These are phyloP conservation scores for Tineola bisselliella DNA, from an alignment of 2,888 invertebrate genomes.

Conservation along the genomic window DNA sequence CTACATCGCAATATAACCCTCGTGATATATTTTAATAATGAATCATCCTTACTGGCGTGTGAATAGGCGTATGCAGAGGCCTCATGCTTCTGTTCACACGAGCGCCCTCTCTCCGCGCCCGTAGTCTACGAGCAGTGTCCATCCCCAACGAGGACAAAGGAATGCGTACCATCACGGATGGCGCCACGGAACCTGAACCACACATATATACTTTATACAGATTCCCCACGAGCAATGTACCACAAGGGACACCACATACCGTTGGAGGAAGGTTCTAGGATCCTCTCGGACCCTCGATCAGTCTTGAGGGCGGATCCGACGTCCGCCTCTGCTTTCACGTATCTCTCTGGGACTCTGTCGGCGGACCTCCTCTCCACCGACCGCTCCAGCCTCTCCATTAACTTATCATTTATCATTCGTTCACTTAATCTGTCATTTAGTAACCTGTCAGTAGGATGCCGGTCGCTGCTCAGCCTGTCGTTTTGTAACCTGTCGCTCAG, in stretches of 20 bases:
- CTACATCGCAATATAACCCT: no score
- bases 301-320: constrained; percentile 46
- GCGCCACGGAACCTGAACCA: constrained; percentile 16
- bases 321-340: constrained; percentile 51
- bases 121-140: not conserved
- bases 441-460: constrained; percentile 25
- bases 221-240: no score
- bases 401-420: constrained; percentile 21
- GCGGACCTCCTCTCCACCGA: constrained; percentile 20
- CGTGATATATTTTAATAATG: no score
- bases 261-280: constrained; percentile 43
- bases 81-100: not conserved
- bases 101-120: not conserved
- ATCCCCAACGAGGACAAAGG: constrained; percentile 42
- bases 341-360: constrained; percentile 28
- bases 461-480: constrained; percentile 22
- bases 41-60: not conserved
- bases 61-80: not conserved
- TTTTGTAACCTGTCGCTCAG: constrained; percentile 18
- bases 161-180: constrained; percentile 40
- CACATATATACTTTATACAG: no score
- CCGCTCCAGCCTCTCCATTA: constrained; percentile 20
- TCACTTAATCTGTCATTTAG: constrained; percentile 17
- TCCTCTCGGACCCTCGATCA: constrained; percentile 40
- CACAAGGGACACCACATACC: constrained; percentile 26